These are phyloP conservation scores for Mythimna albipuncta DNA, from an alignment of 2,888 invertebrate species.

Conservation along the genomic window DNA sequence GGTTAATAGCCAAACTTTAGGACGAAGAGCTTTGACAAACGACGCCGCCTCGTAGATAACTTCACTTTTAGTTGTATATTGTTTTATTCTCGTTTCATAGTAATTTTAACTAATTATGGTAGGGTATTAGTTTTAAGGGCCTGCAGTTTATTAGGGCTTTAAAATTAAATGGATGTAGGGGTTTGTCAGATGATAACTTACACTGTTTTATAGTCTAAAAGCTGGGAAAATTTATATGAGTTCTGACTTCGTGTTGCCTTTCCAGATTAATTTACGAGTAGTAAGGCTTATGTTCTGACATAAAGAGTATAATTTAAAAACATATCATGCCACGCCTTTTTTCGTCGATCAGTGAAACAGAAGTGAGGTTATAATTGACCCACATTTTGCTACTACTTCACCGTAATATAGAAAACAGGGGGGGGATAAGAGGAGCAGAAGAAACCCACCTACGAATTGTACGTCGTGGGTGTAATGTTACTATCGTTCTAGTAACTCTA, in stretches of 20 bases:
- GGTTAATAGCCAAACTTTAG: slow-evolving; percentile 71
- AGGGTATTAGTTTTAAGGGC: slow-evolving; percentile 23
- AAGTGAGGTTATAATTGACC: no score
- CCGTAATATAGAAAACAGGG: no score
- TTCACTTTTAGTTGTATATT: slow-evolving; percentile 64
- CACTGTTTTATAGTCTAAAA: background rate
- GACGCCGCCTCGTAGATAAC: slow-evolving; percentile 64
- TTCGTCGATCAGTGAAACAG: no score
- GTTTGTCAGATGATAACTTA: slow-evolving; percentile 5
- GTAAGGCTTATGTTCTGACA: background rate
- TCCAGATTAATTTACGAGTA: background rate
- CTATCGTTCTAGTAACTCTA: no score
- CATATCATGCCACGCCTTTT: no score
- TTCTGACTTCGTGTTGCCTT: background rate
- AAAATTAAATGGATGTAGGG: slow-evolving; percentile 24
- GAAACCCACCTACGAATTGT: no score
- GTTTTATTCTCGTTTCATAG: slow-evolving; percentile 59
- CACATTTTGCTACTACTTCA: no score
- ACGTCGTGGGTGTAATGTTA: no score
- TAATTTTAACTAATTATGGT: slow-evolving; percentile 58
- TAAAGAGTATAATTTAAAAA: background rate
- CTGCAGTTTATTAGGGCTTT: slow-evolving; percentile 21
- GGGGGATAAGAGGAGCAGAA: no score
- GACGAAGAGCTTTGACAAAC: slow-evolving; percentile 70
- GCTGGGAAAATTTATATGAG: background rate